Percentiles rank a stretch among this genome's conserved stretches.
Evolutionary conservation across 2,797 vertebrate genomes (phyloP).

Genomic region (Darevskia mixta): DNA sequence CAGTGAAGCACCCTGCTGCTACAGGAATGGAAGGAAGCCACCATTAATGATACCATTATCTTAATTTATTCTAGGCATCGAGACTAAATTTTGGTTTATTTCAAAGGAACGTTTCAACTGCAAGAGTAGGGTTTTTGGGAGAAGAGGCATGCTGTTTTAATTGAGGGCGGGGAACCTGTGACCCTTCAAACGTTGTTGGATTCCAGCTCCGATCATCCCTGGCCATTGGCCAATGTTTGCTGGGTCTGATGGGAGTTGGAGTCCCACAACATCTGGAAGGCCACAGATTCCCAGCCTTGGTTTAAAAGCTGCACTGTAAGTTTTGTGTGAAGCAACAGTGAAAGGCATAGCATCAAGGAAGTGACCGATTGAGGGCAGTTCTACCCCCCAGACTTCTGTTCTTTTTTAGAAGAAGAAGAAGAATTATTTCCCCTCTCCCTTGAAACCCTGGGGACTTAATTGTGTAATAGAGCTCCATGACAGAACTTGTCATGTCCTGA

Average conservation of each 20-base stretch:
- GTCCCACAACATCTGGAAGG: no score
- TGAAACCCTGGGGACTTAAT: no score
- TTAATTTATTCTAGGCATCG: no score
- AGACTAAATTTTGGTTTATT: background rate
- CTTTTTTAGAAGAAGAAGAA: background rate
- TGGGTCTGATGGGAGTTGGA: no score
- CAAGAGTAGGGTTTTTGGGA: background rate
- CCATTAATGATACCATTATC: no score
- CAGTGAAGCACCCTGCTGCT: no score
- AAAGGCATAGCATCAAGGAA: background rate
- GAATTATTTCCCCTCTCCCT: background rate
- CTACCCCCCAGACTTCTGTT: background rate
- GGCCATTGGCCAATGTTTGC: no score
- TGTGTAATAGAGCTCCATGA: background rate
- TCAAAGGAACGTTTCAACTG: background rate
- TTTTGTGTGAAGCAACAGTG: accelerated
- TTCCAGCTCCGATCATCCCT: no score
- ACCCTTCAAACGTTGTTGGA: no score
- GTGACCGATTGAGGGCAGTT: background rate
- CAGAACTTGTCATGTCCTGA: background rate
- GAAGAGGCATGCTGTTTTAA: background rate
- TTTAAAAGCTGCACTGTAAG: background rate
- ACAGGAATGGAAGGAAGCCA: background rate
- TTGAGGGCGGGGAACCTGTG: no score
- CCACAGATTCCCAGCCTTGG: no score